Conservation (phyloP, 2,888 invertebrate genomes). For the Caenorhabditis zanzibari region DNA sequence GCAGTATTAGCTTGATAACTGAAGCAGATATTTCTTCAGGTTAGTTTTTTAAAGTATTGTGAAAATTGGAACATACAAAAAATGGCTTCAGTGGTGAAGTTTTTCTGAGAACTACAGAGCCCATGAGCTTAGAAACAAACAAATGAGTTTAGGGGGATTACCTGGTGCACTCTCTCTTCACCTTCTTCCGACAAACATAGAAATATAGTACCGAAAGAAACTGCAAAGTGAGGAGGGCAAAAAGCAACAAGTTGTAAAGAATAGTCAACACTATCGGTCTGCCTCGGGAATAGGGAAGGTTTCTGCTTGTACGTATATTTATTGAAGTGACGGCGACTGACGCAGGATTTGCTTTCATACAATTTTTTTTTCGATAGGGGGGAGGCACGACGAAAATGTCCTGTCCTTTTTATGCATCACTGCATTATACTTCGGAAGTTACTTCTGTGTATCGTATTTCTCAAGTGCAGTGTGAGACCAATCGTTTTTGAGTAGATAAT, state of each 20-base stretch:
- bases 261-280: conserved; percentile 56
- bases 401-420: conserved; percentile 55
- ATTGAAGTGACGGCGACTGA: conserved; percentile 45
- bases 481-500: neutral
- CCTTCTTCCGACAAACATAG: conserved; percentile 38
- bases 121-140: conserved; percentile 40
- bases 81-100: too few species aligned
- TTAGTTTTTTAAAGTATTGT: too few species aligned
- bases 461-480: neutral
- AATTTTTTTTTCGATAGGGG: conserved; percentile 28
- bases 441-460: conserved; percentile 21
- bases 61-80: neutral
- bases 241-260: conserved; percentile 63
- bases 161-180: conserved; percentile 13
- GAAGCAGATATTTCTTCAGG: too few species aligned
- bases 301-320: conserved; percentile 59
- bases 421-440: conserved; percentile 56
- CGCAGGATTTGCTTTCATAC: conserved; percentile 52
- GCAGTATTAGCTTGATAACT: too few species aligned
- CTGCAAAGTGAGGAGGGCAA: conserved; percentile 23
- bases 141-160: conserved; percentile 30
- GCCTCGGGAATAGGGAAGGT: conserved; percentile 8
- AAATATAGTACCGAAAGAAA: conserved; percentile 35
- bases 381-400: conserved; percentile 24
- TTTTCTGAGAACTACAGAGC: conserved; percentile 16